Percentiles rank a stretch among this genome's conserved stretches.
Evolutionary conservation across 2,113 vertebrate species (phyloP).

Genomic region (Stegostoma tigrinum): DNA sequence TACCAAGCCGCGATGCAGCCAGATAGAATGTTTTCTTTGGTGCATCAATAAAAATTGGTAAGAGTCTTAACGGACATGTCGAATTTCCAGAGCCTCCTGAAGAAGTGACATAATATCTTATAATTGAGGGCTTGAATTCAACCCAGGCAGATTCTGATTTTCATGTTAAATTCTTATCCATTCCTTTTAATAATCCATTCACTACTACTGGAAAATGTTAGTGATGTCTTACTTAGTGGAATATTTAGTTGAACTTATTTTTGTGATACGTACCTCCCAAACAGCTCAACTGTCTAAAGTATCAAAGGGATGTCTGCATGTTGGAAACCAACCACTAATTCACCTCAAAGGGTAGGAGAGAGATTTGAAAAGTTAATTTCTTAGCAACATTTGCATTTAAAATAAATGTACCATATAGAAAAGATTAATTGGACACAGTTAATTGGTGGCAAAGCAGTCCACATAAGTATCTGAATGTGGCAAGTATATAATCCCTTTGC

Average conservation of each 20-base stretch:
- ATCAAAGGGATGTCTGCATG: neutral
- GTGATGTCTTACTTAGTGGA: too few species aligned
- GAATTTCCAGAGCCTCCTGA: too few species aligned
- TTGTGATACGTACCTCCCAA: too few species aligned
- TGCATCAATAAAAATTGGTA: too few species aligned
- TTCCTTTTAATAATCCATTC: neutral
- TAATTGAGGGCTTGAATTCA: neutral
- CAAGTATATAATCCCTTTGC: neutral
- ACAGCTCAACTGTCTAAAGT: too few species aligned
- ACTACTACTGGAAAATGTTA: neutral
- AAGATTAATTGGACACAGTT: neutral
- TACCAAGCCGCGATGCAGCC: too few species aligned
- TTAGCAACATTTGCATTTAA: neutral
- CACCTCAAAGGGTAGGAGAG: neutral
- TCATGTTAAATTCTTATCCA: neutral
- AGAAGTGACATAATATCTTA: neutral
- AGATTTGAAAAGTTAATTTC: neutral
- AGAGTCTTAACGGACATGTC: too few species aligned
- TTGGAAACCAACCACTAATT: neutral
- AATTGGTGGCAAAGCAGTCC: neutral
- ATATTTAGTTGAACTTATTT: too few species aligned
- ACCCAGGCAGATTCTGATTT: neutral
- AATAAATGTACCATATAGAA: neutral
- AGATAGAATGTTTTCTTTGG: too few species aligned
- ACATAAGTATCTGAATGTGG: neutral